phyloP scores from a whole-genome alignment of 2,888 invertebrate species.

The Dichetophora obliterata region DNA sequence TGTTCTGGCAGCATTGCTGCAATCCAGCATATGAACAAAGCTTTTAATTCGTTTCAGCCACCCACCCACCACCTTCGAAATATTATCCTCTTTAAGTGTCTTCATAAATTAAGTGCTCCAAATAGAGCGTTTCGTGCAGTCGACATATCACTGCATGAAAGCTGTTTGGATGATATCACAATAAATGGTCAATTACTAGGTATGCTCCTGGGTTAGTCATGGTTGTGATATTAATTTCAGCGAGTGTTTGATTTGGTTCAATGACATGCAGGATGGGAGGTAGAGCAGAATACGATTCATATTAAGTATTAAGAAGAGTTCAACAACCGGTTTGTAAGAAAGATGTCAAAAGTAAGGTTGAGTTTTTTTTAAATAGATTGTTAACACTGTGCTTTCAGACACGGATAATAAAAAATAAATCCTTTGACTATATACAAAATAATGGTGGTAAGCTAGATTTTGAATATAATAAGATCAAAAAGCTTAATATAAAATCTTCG shows the following conservation, averaged over 20 bases:
- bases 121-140: background rate
- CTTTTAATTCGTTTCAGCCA: background rate
- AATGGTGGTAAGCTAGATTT: no score
- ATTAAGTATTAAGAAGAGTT: no score
- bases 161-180: background rate
- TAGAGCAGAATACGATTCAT: background rate
- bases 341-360: no score
- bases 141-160: background rate
- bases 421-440: no score
- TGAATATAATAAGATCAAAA: no score
- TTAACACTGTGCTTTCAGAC: no score
- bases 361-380: no score
- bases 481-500: no score
- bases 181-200: constrained; percentile 20
- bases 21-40: background rate
- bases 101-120: constrained; percentile 31
- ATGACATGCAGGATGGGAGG: background rate
- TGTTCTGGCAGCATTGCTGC: background rate
- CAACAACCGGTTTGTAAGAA: no score
- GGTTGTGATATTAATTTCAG: constrained; percentile 11
- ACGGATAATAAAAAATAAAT: no score
- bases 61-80: background rate
- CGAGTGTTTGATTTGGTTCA: background rate
- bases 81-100: constrained; percentile 7
- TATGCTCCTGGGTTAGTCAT: background rate